A percentile compares a stretch with the other conserved stretches of the same genome.
Evolutionary conservation across 2,888 invertebrate species (phyloP).

Genomic region (Eremobia ochroleuca): DNA sequence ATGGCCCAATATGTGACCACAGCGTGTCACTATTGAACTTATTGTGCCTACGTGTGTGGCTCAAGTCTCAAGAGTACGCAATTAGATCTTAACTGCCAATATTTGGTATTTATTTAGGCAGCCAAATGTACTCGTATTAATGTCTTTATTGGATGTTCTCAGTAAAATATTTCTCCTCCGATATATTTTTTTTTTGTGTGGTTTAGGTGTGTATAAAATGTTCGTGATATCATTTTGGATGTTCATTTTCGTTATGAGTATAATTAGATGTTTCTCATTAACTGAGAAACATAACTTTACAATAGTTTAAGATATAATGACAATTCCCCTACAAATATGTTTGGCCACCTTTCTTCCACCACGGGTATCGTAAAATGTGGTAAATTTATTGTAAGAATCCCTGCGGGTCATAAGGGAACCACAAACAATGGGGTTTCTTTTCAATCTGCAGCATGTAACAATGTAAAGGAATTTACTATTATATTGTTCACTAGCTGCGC

Average conservation of each 20-base stretch:
- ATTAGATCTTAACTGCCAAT: slow-evolving; percentile 44
- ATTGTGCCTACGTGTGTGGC: slow-evolving; percentile 22
- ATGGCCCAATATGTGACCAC: slow-evolving; percentile 2
- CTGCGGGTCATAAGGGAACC: background rate
- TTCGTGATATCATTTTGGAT: too few relatives aligned
- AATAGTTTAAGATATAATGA: background rate
- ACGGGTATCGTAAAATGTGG: background rate
- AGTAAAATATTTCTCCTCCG: slow-evolving; percentile 11
- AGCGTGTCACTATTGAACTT: slow-evolving; percentile 26
- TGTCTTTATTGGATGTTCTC: slow-evolving; percentile 17
- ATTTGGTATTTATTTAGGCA: slow-evolving; percentile 46
- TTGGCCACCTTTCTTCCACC: background rate
- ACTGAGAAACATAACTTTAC: background rate
- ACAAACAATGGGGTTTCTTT: background rate
- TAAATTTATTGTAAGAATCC: background rate
- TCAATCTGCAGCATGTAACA: background rate
- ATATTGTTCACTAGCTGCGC: background rate
- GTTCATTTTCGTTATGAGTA: background rate
- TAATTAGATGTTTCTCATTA: background rate
- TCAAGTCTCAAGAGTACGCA: slow-evolving; percentile 24
- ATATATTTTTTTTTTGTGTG: background rate
- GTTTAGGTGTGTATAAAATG: background rate
- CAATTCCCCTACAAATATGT: background rate
- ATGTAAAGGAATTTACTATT: background rate
- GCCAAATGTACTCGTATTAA: slow-evolving; percentile 10